Evolutionary conservation across 1,140 invertebrate species (phyloP), one percentile per base, ranked within the genome.

Genomic region (Macrostomum lignano): DNA sequence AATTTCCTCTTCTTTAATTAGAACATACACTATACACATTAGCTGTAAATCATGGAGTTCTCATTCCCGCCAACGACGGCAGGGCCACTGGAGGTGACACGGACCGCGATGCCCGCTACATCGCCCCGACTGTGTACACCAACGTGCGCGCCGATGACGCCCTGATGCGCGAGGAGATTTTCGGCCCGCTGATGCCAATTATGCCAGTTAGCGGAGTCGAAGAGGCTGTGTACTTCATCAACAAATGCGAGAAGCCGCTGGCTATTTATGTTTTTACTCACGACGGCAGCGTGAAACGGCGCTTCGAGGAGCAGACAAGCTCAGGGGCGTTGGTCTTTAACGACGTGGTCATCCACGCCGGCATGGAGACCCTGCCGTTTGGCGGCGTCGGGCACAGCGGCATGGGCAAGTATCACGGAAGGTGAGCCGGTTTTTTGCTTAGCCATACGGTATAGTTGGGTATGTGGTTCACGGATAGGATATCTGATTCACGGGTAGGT

Each of bases 121-220:
- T 88, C 45, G 64, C 69, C 31, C 79, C 79, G 2, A 86, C 79
- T 2, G 65, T 88, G 40, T 37, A 88, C 6, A 53, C 67, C 11
- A 69, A 84, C 47, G 51, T 60, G 11, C 46, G 44, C 13, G 39
- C 47, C 2, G 44, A 41, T 3, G 60, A 63, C 60, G 63, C 69
- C 19, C 51, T 81, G 7, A 88, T 93, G 81, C 65, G 73, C 42
- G 74, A 84, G 40, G 82, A 60, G 51, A 82, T 91, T 48, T 93
- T 93, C 61, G 82, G 82, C 4, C 82, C 82, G 4, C 67, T 93
- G 46, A 61, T 93, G 38, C 81, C 82, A 3, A 74, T 93, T 43
- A 47, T 81, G 3, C 70, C 64, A 35, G 65, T 84, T 2, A 66
- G 70, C 32, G 72, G 72, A 55, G 69, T 71, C 7, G 71, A 70